Evolutionary conservation across 2,797 vertebrate genomes (phyloP).

Genomic region (Poecile montanus): DNA sequence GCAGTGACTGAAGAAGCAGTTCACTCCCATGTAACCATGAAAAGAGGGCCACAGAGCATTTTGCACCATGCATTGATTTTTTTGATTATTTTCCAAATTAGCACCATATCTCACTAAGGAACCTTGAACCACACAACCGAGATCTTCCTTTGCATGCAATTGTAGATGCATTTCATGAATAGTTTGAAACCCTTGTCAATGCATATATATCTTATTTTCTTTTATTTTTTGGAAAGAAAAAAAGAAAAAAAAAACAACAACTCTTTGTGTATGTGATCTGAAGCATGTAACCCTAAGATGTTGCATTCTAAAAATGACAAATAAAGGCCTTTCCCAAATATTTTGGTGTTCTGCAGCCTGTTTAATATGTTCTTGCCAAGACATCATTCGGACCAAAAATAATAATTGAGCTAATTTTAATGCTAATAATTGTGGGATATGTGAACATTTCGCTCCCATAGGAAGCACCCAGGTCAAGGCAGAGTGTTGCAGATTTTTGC

Average conservation of each 20-base stretch:
- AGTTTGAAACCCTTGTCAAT: slow-evolving; percentile 92
- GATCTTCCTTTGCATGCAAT: slow-evolving; percentile 90
- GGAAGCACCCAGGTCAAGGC: slow-evolving; percentile 77
- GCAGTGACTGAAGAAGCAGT: slow-evolving; percentile 98
- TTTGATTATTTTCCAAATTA: slow-evolving; percentile 80
- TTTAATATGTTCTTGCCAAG: slow-evolving; percentile 83
- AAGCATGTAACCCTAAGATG: slow-evolving; percentile 99
- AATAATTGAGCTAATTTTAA: slow-evolving; percentile 46
- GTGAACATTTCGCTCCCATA: slow-evolving; percentile 67
- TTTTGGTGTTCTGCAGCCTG: slow-evolving; percentile 94
- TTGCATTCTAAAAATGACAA: slow-evolving; percentile 97
- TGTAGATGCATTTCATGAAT: slow-evolving; percentile 91
- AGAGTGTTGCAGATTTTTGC: slow-evolving; percentile 86
- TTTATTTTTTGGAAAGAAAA: slow-evolving; percentile 68
- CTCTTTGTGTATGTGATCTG: slow-evolving; percentile 98
- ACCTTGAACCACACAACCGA: slow-evolving; percentile 77
- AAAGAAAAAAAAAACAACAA: slow-evolving; percentile 80
- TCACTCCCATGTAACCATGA: slow-evolving; percentile 95
- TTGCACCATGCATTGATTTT: slow-evolving; percentile 88
- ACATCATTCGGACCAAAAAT: slow-evolving; percentile 68
- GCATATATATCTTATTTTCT: slow-evolving; percentile 87
- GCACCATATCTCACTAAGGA: slow-evolving; percentile 90
- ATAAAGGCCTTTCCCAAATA: slow-evolving; percentile 99
- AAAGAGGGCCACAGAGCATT: slow-evolving; percentile 89
- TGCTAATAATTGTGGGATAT: slow-evolving; percentile 51